Evolutionary conservation across 2,113 vertebrate genomes (phyloP).

Genomic region (Periophthalmodon schlosseri): DNA sequence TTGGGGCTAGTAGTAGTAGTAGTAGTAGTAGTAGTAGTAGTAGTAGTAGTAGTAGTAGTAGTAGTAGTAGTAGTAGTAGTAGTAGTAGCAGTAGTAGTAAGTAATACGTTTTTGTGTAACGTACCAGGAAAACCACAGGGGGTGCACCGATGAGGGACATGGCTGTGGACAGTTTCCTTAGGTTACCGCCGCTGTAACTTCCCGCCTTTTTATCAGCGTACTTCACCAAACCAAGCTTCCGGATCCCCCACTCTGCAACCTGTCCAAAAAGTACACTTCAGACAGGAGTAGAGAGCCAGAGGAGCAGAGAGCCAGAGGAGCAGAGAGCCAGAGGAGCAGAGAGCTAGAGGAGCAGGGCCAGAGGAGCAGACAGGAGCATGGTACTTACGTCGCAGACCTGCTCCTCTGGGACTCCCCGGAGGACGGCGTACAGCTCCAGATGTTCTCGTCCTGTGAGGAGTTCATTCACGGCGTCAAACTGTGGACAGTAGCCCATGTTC

Average conservation of each 20-base stretch:
- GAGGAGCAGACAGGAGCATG: neutral
- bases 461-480: constrained; percentile 96
- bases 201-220: constrained; percentile 91
- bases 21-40: too few species aligned
- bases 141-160: constrained; percentile 94
- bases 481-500: constrained; percentile 98
- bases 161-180: constrained; percentile 96
- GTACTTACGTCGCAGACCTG: constrained; percentile 90
- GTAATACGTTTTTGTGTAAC: neutral
- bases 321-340: neutral
- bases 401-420: constrained; percentile 91
- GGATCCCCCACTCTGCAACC: constrained; percentile 87
- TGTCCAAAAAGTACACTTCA: neutral
- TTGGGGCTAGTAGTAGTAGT: too few species aligned
- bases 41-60: too few species aligned
- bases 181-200: constrained; percentile 95
- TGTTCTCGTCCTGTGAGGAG: constrained; percentile 94
- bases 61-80: too few species aligned
- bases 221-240: constrained; percentile 90
- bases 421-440: constrained; percentile 92
- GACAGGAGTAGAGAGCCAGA: neutral
- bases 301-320: neutral
- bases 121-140: constrained; percentile 95
- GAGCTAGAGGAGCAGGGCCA: too few species aligned
- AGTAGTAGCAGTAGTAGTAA: too few species aligned